Percentiles rank a stretch among this genome's conserved stretches.
Conservation (phyloP, 2,113 vertebrate species). For the Eira barbara region DNA sequence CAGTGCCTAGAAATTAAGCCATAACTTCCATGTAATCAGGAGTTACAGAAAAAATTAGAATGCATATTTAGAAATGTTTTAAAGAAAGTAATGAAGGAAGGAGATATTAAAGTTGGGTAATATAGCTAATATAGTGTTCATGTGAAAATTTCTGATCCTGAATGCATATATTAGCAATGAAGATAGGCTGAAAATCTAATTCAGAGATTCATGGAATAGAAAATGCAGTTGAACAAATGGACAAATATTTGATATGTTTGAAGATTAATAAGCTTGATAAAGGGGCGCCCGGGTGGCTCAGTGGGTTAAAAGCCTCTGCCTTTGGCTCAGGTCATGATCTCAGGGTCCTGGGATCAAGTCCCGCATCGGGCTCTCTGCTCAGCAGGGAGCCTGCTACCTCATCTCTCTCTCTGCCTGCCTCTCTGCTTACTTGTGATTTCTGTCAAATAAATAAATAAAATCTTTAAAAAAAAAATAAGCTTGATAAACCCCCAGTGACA, state of each 20-base stretch:
- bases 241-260: neutral
- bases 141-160: neutral
- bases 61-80: neutral
- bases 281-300: too few relatives aligned
- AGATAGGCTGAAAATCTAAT: neutral
- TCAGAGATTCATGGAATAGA: neutral
- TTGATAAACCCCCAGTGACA: neutral
- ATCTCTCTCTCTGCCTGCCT: too few relatives aligned
- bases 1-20: neutral
- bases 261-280: neutral
- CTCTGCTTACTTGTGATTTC: too few relatives aligned
- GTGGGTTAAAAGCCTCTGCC: too few relatives aligned
- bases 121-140: neutral
- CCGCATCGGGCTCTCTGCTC: too few relatives aligned
- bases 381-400: too few relatives aligned
- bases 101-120: neutral
- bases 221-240: neutral
- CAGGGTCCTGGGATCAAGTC: too few relatives aligned
- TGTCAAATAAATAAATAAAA: too few relatives aligned
- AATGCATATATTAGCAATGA: neutral
- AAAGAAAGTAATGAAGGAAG: too few relatives aligned
- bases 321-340: too few relatives aligned
- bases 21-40: neutral
- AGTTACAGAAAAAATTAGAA: neutral
- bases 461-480: too few relatives aligned